These are phyloP conservation scores for Dicyrtomina minuta DNA, from an alignment of 2,888 invertebrate species.

Conservation along the genomic window DNA sequence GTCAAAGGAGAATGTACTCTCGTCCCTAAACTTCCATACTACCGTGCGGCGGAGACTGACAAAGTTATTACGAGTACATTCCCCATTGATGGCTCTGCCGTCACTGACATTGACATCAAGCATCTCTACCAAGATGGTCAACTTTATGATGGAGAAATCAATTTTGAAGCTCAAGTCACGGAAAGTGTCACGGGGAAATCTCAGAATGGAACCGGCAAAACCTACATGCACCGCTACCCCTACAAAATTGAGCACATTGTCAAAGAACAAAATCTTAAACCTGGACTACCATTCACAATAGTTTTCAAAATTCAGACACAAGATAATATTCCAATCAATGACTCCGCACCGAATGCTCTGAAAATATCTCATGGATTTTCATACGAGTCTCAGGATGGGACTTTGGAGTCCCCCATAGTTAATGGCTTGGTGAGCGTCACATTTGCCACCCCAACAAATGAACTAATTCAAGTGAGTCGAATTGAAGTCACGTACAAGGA, in stretches of 20 bases:
- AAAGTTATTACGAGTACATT: neutral
- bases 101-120: slow-evolving; percentile 10
- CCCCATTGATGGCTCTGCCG: neutral
- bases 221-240: slow-evolving; percentile 69
- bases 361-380: slow-evolving; percentile 65
- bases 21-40: neutral
- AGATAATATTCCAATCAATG: slow-evolving; percentile 66
- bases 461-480: slow-evolving; percentile 2
- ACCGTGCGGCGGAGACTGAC: neutral
- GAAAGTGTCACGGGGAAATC: slow-evolving; percentile 22
- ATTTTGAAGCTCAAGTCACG: slow-evolving; percentile 13
- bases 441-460: slow-evolving; percentile 41
- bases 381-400: slow-evolving; percentile 61
- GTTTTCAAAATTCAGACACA: slow-evolving; percentile 67
- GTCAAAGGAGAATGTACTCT: slow-evolving; percentile 78
- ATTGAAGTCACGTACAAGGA: slow-evolving; percentile 39
- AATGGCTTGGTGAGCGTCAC: slow-evolving; percentile 59
- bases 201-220: slow-evolving; percentile 25
- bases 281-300: slow-evolving; percentile 61
- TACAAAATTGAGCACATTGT: slow-evolving; percentile 74
- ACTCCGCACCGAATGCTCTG: slow-evolving; percentile 54
- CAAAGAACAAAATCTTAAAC: slow-evolving; percentile 82
- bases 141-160: slow-evolving; percentile 3
- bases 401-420: slow-evolving; percentile 62
- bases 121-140: neutral